Evolutionary conservation across 2,113 vertebrate genomes (phyloP), one percentile per base, ranked within the genome.

Genomic region (Poeciliopsis turrubarensis): DNA sequence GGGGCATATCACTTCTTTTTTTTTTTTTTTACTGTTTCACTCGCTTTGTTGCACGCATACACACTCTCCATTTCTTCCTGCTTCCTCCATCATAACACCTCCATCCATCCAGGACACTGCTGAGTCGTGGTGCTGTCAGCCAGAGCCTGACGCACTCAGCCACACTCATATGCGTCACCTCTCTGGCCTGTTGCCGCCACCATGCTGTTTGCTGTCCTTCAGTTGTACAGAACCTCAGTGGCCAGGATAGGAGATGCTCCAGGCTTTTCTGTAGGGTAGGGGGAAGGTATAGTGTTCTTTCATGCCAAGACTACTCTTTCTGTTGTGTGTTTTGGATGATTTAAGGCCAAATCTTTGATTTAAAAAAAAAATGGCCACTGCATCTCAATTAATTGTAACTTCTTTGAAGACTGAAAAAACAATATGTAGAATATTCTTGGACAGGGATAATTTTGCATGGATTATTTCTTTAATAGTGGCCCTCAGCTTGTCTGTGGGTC

Each of bases 11-110:
- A 68, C 70, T 86, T 72, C 69, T 13, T 37, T 64, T 54, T 54
- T 47, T 51, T 66, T 47, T 65, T 41, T 27, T 27, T 68, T 26
- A 60, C 34, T 13, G 22, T 54, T 27, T 71, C 41, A 66, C 26
- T 69, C 14, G 32, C 29, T 79, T 69, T 54, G n/a, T 74, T 62
- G 54, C 82, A 57, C 15, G 0, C 73, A 71, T 77, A 68, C 75
- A 73, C 77, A 67, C 75, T 73, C 78, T 72, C 68, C 60, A 29
- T 80, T 30, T 71, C 83, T 82, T 54, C 64, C 30, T 68, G 29
- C 85, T 91, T 91, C 84, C 89, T 92, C 85, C 87, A 87, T 88
- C 82, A 80, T 80, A 72, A 89, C 93, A 91, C 87, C 91, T 91
- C 89, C 87, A 51, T 85, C 87, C 86, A 26, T 89, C 90, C 90